These are phyloP conservation scores for Sminthurides bifidus DNA, from an alignment of 1,140 invertebrate genomes.

Conservation along the genomic window DNA sequence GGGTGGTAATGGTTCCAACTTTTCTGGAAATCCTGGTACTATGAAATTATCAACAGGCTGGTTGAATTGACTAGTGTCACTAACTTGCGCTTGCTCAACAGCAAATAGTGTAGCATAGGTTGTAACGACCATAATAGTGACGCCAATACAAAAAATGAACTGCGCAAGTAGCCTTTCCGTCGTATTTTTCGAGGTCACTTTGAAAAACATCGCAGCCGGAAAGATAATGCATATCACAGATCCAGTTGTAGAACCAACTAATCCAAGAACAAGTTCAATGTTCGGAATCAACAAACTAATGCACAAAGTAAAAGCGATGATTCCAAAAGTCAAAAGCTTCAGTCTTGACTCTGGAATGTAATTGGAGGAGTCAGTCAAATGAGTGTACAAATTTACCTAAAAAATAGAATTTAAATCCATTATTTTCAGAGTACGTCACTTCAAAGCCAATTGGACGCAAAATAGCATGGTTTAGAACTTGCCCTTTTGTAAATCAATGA, in stretches of 20 bases:
- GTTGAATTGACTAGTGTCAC: constrained; percentile 21
- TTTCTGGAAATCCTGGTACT: neutral
- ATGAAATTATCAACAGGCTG: neutral
- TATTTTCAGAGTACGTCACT: too few species aligned
- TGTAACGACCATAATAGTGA: constrained; percentile 68
- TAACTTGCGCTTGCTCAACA: constrained; percentile 45
- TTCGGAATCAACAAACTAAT: constrained; percentile 68
- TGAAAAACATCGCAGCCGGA: constrained; percentile 56
- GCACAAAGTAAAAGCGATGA: constrained; percentile 59
- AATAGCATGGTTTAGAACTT: too few species aligned
- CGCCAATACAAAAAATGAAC: constrained; percentile 46
- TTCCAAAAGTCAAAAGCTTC: constrained; percentile 60
- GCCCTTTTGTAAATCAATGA: constrained; percentile 80
- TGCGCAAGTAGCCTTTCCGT: constrained; percentile 35
- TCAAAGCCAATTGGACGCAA: too few species aligned
- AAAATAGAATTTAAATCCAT: neutral
- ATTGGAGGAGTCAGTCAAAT: too few species aligned
- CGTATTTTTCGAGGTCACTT: constrained; percentile 39
- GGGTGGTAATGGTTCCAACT: too few species aligned
- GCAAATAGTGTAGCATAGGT: constrained; percentile 74
- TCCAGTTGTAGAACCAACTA: constrained; percentile 88
- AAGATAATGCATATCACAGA: constrained; percentile 87
- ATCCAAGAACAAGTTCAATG: constrained; percentile 82
- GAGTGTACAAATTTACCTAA: neutral
- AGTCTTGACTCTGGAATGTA: constrained; percentile 70